phyloP scores from a whole-genome alignment of 2,113 vertebrate genomes.

The Amia ocellicauda region DNA sequence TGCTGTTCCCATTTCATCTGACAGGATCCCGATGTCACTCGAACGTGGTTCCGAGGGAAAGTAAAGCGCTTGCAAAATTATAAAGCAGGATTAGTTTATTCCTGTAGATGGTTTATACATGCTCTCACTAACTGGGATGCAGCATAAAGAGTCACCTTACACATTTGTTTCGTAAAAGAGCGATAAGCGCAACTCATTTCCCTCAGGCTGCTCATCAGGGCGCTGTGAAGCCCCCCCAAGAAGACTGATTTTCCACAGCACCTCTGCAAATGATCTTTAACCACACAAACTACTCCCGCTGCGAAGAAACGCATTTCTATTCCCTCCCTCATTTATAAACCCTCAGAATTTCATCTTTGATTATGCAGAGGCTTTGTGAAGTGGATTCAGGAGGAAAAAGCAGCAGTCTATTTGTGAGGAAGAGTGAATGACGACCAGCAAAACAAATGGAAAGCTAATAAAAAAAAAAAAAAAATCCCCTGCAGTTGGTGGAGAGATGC shows the following conservation, averaged over 20 bases:
- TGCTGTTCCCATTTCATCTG: no score
- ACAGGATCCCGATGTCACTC: no score
- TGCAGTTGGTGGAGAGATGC: no score
- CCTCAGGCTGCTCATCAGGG: neutral
- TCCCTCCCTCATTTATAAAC: neutral
- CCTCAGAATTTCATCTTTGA: neutral
- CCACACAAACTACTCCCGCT: no score
- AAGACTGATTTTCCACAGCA: neutral
- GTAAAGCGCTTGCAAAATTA: neutral
- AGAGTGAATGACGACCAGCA: no score
- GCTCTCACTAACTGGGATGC: no score
- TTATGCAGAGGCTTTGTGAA: neutral
- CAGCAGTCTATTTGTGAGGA: no score
- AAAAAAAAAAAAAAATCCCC: no score
- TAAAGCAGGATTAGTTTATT: neutral
- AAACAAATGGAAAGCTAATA: neutral
- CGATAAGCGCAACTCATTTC: neutral
- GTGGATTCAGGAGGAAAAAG: neutral
- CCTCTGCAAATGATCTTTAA: neutral
- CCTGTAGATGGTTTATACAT: neutral
- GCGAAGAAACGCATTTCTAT: neutral
- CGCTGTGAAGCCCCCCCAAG: neutral
- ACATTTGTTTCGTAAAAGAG: neutral
- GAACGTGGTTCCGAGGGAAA: no score
- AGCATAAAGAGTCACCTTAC: neutral